Percentiles rank a stretch among this genome's conserved stretches.
phyloP scores from a whole-genome alignment of 2,113 vertebrate genomes.

The Nymphicus hollandicus region DNA sequence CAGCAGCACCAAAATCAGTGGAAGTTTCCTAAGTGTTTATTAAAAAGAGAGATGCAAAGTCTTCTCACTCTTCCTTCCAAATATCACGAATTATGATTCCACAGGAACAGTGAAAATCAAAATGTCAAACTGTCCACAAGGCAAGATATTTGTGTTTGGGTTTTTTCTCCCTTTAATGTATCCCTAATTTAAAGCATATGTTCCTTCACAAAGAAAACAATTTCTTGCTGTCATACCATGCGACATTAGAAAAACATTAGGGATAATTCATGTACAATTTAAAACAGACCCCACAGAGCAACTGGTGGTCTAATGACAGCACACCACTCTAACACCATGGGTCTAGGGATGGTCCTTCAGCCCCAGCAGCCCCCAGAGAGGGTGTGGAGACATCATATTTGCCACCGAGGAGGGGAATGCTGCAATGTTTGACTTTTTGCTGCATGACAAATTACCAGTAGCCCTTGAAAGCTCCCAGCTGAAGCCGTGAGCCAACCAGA shows the following conservation, averaged over 20 bases:
- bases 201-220: not conserved
- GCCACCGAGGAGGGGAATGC: rapidly evolving
- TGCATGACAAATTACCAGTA: not conserved
- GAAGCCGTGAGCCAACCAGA: not conserved
- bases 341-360: not conserved
- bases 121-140: not conserved
- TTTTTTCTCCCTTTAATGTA: not conserved
- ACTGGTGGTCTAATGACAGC: not conserved
- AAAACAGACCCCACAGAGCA: not conserved
- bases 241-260: not conserved
- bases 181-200: constrained; percentile 2
- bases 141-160: not conserved
- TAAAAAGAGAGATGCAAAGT: not conserved
- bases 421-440: not conserved
- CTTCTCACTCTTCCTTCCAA: not conserved
- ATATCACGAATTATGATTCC: not conserved
- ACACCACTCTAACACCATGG: not conserved
- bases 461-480: not conserved
- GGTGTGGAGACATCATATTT: not conserved
- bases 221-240: constrained; percentile 1
- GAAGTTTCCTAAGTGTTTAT: not conserved
- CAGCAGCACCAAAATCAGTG: not conserved
- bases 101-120: not conserved
- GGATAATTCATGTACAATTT: not conserved
- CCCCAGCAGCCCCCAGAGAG: not conserved